A percentile compares a stretch with the other conserved stretches of the same genome.
Evolutionary conservation across 2,888 invertebrate genomes (phyloP).

Genomic region (Parapristionchus giblindavisi): DNA sequence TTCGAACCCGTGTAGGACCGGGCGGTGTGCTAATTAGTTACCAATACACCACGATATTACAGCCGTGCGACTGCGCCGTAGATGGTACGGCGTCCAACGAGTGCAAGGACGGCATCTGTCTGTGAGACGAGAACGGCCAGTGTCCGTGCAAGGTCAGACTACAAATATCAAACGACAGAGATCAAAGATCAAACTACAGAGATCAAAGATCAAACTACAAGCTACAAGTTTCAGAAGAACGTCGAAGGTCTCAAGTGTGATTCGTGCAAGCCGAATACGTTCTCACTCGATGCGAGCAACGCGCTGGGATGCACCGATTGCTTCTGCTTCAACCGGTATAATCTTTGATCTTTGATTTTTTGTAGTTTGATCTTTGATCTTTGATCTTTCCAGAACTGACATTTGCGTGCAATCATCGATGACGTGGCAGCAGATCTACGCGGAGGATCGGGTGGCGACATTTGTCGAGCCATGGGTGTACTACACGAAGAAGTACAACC

Average conservation of each 20-base stretch:
- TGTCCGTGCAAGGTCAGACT: conserved; percentile 90
- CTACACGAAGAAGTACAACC: conserved; percentile 59
- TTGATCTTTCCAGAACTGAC: conserved; percentile 79
- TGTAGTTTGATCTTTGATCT: too few species aligned
- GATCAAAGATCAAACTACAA: too few species aligned
- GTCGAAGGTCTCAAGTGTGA: conserved; percentile 86
- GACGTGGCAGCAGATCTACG: conserved; percentile 77
- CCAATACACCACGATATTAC: too few species aligned
- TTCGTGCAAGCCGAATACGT: conserved; percentile 84
- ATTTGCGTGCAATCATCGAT: conserved; percentile 49
- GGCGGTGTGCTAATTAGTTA: too few species aligned
- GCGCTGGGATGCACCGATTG: conserved; percentile 90
- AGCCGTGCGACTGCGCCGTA: conserved; percentile 70
- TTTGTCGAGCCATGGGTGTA: conserved; percentile 65
- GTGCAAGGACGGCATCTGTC: conserved; percentile 74
- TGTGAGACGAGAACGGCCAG: conserved; percentile 80
- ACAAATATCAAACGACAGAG: too few species aligned
- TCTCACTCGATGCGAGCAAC: conserved; percentile 82
- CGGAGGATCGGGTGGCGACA: conserved; percentile 61
- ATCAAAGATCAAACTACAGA: conserved; percentile 24
- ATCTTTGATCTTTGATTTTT: too few species aligned
- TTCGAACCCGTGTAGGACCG: too few species aligned
- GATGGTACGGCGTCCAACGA: conserved; percentile 70
- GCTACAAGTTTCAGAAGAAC: conserved; percentile 76
- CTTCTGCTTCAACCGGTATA: conserved; percentile 87